Base-by-base conservation (phyloP, 1,140 invertebrate genomes). In the Atta cephalotes region DNA sequence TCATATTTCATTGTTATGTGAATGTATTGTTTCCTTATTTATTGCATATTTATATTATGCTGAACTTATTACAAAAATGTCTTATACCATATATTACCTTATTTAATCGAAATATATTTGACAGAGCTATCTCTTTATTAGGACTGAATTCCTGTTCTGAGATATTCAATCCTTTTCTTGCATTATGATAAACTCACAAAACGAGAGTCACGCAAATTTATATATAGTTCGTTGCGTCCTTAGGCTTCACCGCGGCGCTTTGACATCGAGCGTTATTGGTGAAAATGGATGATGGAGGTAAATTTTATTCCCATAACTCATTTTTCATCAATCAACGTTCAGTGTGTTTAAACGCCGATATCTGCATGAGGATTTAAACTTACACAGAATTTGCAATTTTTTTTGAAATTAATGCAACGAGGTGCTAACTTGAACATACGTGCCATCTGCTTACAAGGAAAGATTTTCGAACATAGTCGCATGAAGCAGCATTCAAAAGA, bases 401-500 rank as follows among this genome's bases (percentile, higher is more conserved):
- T 12, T 49, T 82, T 28, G 3, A 71, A 25, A 21, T 1, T 18
- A 25, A n/a, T 6, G 16, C 35, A 74, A 76, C 39, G 56, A 82
- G 71, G 39, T 84, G 78, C 63, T 80, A 84, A 76, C 39, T 25
- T n/a, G 49, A n/a, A 1, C 14, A 31, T 60, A 51, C 65, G 25
- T n/a, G 51, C 31, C 5, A 56, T 6, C 28, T 10, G 25, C 89
- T 77, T 90, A 87, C 81, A 91, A 85, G 89, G 85, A 71, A 53
- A 85, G 39, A 80, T n/a, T 85, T 82, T 88, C 49, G 87, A 53
- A 35, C 45, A 53, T 25, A 14, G 10, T 12, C 21, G 35, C 63
- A 68, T 53, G 86, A 62, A 74, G 51, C 85, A 86, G 68, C 84
- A 91, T 91, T 91, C 88, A 88, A 91, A 89, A 89, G 90, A 91